Conservation (phyloP, 2,797 vertebrate species). For the Falco rusticolus region DNA sequence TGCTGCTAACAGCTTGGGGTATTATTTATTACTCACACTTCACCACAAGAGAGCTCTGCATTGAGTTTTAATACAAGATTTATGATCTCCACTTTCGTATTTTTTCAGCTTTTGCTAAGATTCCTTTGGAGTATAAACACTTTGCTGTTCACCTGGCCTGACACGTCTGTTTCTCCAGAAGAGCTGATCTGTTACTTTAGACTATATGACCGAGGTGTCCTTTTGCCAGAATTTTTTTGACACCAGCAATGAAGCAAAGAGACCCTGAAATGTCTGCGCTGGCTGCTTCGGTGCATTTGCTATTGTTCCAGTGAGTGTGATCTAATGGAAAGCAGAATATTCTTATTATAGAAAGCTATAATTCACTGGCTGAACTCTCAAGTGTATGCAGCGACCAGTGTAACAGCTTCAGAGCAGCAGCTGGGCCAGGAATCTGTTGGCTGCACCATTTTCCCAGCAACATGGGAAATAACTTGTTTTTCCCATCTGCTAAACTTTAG, state of each 20-base stretch:
- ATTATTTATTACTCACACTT: background rate
- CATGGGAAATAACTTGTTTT: constrained; percentile 10
- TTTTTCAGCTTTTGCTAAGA: background rate
- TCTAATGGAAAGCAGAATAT: constrained; percentile 49
- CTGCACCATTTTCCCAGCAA: background rate
- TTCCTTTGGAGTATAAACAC: background rate
- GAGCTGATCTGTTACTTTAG: background rate
- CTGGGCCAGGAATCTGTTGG: constrained; percentile 36
- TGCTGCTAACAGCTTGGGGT: background rate
- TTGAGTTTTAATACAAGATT: background rate
- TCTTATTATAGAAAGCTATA: constrained; percentile 61
- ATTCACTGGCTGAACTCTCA: constrained; percentile 49
- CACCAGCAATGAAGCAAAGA: constrained; percentile 34
- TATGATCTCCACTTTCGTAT: background rate
- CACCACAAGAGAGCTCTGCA: background rate
- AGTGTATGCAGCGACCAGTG: background rate
- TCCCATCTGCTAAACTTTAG: constrained; percentile 4
- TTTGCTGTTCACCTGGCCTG: background rate
- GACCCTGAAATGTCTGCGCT: constrained; percentile 9
- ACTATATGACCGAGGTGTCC: background rate
- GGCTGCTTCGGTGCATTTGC: background rate
- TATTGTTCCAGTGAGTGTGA: constrained; percentile 7
- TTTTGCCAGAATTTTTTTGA: constrained; percentile 7
- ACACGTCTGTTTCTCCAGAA: background rate
- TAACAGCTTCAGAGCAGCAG: constrained; percentile 41